Conservation (phyloP, 2,113 vertebrate genomes). For the Leiothrix lutea region DNA sequence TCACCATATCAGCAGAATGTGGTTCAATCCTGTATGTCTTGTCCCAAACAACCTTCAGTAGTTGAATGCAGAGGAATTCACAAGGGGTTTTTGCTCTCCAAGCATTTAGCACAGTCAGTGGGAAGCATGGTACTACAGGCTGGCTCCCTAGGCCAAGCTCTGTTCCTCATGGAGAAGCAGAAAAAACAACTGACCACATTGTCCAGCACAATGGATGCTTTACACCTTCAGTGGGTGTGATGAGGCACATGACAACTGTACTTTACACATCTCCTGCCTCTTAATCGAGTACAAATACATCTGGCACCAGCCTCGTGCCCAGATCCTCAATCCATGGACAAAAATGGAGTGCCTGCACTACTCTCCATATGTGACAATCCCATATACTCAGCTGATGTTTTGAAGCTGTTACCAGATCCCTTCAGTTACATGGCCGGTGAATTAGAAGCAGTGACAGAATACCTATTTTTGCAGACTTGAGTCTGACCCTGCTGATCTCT, state of each 20-base stretch:
- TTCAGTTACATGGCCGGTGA: not conserved
- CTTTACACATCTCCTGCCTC: not conserved
- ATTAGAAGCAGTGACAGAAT: not conserved
- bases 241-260: not conserved
- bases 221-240: not conserved
- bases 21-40: not conserved
- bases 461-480: not conserved
- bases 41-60: not conserved
- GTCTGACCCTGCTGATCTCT: not conserved
- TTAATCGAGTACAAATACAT: not conserved
- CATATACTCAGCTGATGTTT: not conserved
- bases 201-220: not conserved
- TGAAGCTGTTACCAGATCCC: not conserved
- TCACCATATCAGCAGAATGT: not conserved
- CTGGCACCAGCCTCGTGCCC: fast-evolving
- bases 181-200: not conserved
- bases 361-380: not conserved
- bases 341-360: not conserved
- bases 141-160: not conserved
- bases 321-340: not conserved
- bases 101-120: not conserved
- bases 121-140: not conserved
- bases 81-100: not conserved
- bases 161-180: not conserved
- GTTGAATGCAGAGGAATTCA: not conserved